Conservation (phyloP, 1,140 invertebrate species). For the Condylostylus longicornis region DNA sequence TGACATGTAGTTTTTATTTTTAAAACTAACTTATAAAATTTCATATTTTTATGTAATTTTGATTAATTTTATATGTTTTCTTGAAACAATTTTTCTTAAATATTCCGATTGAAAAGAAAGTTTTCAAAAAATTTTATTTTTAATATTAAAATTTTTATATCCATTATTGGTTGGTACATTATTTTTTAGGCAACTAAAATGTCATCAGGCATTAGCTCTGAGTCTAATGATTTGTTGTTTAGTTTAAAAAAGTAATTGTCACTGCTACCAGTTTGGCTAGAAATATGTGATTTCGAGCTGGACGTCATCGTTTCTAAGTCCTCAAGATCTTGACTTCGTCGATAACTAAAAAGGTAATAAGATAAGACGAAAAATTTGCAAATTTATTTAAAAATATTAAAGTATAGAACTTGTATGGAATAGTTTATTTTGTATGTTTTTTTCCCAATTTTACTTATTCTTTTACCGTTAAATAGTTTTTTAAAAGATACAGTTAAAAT, state of each 20-base stretch:
- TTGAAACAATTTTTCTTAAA: no score
- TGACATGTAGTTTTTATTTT: no score
- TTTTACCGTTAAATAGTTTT: not conserved
- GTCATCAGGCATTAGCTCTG: conserved; percentile 18
- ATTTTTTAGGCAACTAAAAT: conserved; percentile 20
- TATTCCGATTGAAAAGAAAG: not conserved
- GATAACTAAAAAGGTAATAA: conserved; percentile 13
- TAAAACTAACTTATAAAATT: no score
- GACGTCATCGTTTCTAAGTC: conserved; percentile 37
- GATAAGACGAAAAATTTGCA: conserved; percentile 2
- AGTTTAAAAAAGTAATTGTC: conserved; percentile 26
- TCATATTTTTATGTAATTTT: no score
- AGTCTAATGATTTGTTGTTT: conserved; percentile 25
- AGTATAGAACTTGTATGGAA: conserved; percentile 11
- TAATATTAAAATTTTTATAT: not conserved
- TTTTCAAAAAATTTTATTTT: not conserved
- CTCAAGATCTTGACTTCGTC: conserved; percentile 37
- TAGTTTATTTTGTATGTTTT: conserved; percentile 1
- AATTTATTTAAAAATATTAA: not conserved
- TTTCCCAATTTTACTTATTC: not conserved
- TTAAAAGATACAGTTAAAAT: not conserved
- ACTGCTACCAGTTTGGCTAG: conserved; percentile 21
- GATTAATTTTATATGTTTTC: no score
- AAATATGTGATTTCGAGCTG: conserved; percentile 38
- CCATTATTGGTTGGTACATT: not conserved